Evolutionary conservation across 2,797 vertebrate genomes (phyloP).

Genomic region (Staurois parvus): DNA sequence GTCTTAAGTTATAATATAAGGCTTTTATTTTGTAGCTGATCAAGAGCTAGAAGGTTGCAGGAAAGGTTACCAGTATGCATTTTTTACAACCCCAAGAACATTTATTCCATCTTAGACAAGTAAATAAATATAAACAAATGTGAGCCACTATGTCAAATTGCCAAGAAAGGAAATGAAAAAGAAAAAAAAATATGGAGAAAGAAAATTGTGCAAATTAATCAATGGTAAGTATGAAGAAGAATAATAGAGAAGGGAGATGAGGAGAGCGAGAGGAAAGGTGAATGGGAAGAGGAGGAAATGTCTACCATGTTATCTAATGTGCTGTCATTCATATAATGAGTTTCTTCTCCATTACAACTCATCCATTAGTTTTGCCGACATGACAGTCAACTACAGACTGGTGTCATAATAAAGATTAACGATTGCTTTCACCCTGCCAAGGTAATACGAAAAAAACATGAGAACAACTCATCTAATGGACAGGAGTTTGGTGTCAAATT

Average conservation of each 20-base stretch:
- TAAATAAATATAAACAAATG: constrained; percentile 47
- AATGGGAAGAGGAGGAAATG: constrained; percentile 22
- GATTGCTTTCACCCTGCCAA: constrained; percentile 49
- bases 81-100: not conserved
- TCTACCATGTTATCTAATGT: constrained; percentile 55
- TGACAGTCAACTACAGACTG: constrained; percentile 38
- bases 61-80: not conserved
- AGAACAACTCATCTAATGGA: constrained; percentile 30
- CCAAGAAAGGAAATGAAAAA: not conserved
- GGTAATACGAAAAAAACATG: constrained; percentile 17
- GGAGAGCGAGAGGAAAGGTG: not conserved
- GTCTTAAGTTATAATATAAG: not conserved
- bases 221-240: not conserved
- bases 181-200: not conserved
- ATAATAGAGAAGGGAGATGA: not conserved
- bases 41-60: not conserved
- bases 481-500: constrained; percentile 22
- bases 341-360: constrained; percentile 37
- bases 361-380: constrained; percentile 24
- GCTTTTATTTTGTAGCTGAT: not conserved
- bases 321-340: constrained; percentile 43
- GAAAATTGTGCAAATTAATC: constrained; percentile 12
- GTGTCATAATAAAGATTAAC: constrained; percentile 65
- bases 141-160: constrained; percentile 33
- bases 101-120: constrained; percentile 35